A percentile compares a stretch with the other conserved stretches of the same genome.
Conservation (phyloP, 2,797 vertebrate genomes). For the Enteromius fasciolatus region DNA sequence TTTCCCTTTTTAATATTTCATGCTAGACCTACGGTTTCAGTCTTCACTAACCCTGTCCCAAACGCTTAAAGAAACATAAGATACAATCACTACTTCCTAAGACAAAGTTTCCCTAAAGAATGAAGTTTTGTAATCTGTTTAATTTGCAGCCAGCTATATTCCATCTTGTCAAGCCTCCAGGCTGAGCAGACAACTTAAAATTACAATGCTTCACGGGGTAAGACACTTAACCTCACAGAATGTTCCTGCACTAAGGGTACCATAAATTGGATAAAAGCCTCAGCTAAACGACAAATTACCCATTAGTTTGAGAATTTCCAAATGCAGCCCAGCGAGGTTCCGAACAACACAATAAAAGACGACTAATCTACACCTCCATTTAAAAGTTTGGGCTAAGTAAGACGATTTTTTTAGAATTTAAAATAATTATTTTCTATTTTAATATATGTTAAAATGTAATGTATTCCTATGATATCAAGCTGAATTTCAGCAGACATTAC, state of each 20-base stretch:
- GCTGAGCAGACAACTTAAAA: conserved; percentile 18
- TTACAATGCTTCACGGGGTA: conserved; percentile 8
- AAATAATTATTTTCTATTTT: background rate
- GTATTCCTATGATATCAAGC: background rate
- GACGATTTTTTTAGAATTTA: background rate
- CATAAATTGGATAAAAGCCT: conserved; percentile 27
- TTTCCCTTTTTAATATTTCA: background rate
- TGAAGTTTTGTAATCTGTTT: background rate
- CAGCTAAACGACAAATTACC: conserved; percentile 7
- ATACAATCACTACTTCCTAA: background rate
- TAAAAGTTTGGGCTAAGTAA: background rate
- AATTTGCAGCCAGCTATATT: conserved; percentile 19
- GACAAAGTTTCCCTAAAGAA: conserved; percentile 10
- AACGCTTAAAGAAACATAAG: conserved; percentile 3
- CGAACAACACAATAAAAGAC: conserved; percentile 2
- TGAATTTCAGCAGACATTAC: background rate
- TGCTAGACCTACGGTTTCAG: background rate
- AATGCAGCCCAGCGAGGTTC: background rate
- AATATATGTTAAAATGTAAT: background rate
- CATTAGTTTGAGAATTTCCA: background rate
- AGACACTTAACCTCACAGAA: conserved; percentile 1
- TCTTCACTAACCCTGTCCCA: background rate
- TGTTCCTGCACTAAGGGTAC: conserved; percentile 8
- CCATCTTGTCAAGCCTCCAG: conserved; percentile 17
- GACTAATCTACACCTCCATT: background rate